A percentile compares a stretch with the other conserved stretches of the same genome.
These are phyloP conservation scores for Anthrax anthrax DNA, from an alignment of 2,888 invertebrate genomes.

Conservation along the genomic window DNA sequence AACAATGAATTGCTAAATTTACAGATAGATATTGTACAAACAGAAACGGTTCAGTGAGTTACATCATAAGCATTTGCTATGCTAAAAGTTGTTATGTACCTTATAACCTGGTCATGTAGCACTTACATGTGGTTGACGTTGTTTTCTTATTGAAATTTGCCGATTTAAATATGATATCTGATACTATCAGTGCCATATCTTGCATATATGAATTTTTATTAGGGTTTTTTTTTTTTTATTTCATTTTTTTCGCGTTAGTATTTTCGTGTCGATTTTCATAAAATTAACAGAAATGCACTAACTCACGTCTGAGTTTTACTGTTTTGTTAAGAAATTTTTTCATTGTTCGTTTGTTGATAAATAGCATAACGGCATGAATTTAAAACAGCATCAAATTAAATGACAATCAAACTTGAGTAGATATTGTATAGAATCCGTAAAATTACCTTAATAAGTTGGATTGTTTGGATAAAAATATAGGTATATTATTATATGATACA, in stretches of 20 bases:
- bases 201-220: neutral
- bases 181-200: neutral
- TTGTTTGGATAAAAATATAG: too few relatives aligned
- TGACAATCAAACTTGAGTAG: too few relatives aligned
- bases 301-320: neutral
- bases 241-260: too few relatives aligned
- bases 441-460: too few relatives aligned
- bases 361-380: neutral
- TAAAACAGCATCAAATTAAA: neutral
- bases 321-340: neutral
- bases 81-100: too few relatives aligned
- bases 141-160: neutral
- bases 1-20: too few relatives aligned
- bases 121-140: neutral
- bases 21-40: too few relatives aligned
- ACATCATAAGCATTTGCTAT: too few relatives aligned
- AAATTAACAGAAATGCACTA: neutral
- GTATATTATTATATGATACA: too few relatives aligned
- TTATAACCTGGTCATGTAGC: too few relatives aligned
- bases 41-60: too few relatives aligned
- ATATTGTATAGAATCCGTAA: too few relatives aligned
- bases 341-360: neutral
- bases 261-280: neutral
- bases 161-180: neutral
- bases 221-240: neutral